Evolutionary conservation across 2,113 vertebrate genomes (phyloP).

Genomic region (Embiotoca jacksoni): DNA sequence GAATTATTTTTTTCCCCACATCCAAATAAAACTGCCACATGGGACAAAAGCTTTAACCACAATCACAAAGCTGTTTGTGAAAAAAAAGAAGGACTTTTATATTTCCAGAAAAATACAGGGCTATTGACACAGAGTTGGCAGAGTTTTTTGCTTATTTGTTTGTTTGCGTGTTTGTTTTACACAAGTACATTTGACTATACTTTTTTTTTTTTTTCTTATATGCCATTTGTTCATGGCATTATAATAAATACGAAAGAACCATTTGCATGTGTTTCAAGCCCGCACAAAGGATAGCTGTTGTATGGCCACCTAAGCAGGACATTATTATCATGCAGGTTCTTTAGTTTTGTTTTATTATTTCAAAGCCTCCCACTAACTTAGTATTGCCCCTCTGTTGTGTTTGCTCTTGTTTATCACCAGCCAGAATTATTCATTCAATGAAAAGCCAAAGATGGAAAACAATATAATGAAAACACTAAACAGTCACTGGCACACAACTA

Average conservation of each 20-base stretch:
- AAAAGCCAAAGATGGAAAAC: conserved; percentile 57
- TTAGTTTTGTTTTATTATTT: conserved; percentile 35
- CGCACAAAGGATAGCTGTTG: conserved; percentile 6
- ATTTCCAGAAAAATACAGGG: conserved; percentile 37
- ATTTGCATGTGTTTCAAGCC: conserved; percentile 49
- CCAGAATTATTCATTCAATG: conserved; percentile 40
- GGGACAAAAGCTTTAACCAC: conserved; percentile 58
- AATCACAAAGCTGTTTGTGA: conserved; percentile 53
- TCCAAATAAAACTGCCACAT: conserved; percentile 68
- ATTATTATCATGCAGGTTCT: conserved; percentile 19
- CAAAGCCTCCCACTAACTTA: conserved; percentile 28
- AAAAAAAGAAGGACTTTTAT: conserved; percentile 6
- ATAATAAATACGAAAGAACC: conserved; percentile 57
- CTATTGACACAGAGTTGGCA: conserved; percentile 47
- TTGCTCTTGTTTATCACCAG: conserved; percentile 20
- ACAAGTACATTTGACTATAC: conserved; percentile 42
- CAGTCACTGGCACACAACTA: background rate
- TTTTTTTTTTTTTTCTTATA: conserved; percentile 38
- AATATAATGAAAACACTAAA: conserved; percentile 54
- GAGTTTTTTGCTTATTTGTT: background rate
- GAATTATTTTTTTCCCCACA: conserved; percentile 56
- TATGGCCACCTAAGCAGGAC: conserved; percentile 41
- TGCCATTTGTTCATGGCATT: conserved; percentile 48
- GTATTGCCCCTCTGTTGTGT: conserved; percentile 16
- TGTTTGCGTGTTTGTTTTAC: conserved; percentile 53